Percentiles rank a stretch among this genome's conserved stretches.
Conservation (phyloP, 2,888 invertebrate species). For the Allolobophora icterica region DNA sequence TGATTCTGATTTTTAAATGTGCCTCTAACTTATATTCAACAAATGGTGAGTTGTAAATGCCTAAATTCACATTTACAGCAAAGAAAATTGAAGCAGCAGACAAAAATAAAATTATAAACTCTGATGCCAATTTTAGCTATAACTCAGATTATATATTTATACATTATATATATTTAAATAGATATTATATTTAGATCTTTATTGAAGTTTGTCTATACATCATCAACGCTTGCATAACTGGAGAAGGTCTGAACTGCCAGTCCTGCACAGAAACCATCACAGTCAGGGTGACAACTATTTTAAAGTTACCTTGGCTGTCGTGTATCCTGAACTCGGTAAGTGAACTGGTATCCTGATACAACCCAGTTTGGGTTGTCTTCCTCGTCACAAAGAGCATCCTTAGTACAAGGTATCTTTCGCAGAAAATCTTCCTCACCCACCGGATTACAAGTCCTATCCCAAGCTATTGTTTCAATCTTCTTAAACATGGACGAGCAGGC, state of each 20-base stretch:
- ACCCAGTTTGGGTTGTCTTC: constrained; percentile 83
- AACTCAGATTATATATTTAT: no score
- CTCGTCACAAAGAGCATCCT: constrained; percentile 79
- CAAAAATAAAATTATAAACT: no score
- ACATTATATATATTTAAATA: no score
- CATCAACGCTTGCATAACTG: not conserved
- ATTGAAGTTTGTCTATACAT: not conserved
- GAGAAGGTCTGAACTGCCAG: not conserved
- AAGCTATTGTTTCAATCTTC: constrained; percentile 81
- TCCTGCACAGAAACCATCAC: not conserved
- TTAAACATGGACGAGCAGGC: constrained; percentile 88
- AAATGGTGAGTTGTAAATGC: not conserved
- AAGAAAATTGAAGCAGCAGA: no score
- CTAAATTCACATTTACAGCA: not conserved
- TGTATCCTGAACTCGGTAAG: constrained; percentile 87
- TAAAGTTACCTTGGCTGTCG: constrained; percentile 83
- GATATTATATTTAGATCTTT: no score
- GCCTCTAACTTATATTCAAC: no score
- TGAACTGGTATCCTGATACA: constrained; percentile 87
- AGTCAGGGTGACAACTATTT: not conserved
- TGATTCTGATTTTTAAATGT: no score
- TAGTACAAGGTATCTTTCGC: constrained; percentile 83
- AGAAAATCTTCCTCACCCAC: constrained; percentile 79
- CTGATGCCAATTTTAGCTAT: no score
- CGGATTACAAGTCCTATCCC: constrained; percentile 81